Conservation (phyloP, 2,113 vertebrate species). For the Poicephalus gulielmi region DNA sequence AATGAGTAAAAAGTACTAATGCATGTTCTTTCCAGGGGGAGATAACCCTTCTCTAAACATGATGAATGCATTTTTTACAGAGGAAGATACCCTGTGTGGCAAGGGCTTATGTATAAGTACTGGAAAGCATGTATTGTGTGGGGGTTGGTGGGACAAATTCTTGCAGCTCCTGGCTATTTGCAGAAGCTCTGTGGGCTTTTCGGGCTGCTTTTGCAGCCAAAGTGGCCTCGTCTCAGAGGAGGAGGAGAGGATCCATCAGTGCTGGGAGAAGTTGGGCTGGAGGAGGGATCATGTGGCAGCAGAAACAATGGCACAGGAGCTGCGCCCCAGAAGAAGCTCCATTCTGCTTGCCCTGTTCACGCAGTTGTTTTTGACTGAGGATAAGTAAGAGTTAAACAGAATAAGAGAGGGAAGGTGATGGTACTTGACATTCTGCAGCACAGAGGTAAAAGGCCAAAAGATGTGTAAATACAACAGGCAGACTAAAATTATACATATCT, state of each 20-base stretch:
- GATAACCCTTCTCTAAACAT: slow-evolving; percentile 87
- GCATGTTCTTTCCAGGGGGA: slow-evolving; percentile 77
- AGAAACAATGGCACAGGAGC: fast-evolving
- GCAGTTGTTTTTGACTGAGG: not conserved
- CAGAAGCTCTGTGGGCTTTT: not conserved
- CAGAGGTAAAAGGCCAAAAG: not conserved
- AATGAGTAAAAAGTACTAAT: slow-evolving; percentile 91
- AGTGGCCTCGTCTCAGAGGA: fast-evolving
- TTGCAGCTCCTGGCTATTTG: not conserved
- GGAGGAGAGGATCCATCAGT: fast-evolving
- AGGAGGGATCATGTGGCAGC: not conserved
- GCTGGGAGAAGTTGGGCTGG: not conserved
- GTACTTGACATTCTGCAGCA: not conserved
- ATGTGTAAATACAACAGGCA: not conserved
- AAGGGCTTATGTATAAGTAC: not conserved
- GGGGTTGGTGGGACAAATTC: not conserved
- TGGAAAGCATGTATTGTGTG: not conserved
- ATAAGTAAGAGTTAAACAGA: not conserved
- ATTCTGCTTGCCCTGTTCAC: not conserved
- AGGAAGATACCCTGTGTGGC: slow-evolving; percentile 68
- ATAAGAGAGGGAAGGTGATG: not conserved
- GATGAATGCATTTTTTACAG: slow-evolving; percentile 79
- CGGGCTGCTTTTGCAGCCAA: not conserved
- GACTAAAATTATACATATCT: not conserved
- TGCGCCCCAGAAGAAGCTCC: not conserved